phyloP scores from a whole-genome alignment of 2,113 vertebrate genomes.

The Eclectus roratus region DNA sequence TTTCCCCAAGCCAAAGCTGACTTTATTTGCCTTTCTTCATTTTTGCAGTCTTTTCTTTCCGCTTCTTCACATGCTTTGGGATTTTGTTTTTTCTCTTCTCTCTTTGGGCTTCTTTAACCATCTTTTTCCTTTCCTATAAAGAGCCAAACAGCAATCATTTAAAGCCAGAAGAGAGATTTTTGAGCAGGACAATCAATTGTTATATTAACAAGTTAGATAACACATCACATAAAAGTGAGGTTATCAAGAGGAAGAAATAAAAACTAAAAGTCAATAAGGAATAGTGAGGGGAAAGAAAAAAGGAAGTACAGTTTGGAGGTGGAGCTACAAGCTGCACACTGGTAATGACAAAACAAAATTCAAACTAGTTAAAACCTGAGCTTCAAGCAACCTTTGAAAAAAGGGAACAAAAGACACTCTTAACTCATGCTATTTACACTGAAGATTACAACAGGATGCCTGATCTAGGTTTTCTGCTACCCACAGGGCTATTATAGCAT shows the following conservation, averaged over 20 bases:
- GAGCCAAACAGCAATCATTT: not conserved
- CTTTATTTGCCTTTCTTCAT: constrained; percentile 86
- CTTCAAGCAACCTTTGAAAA: not conserved
- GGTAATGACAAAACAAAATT: not conserved
- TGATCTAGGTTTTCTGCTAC: not conserved
- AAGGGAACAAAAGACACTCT: not conserved
- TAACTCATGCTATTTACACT: not conserved
- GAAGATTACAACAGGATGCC: not conserved
- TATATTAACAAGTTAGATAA: not conserved
- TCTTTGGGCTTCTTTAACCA: constrained; percentile 90
- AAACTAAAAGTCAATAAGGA: not conserved
- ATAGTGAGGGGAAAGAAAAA: not conserved
- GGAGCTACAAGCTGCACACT: not conserved
- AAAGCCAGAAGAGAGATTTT: not conserved
- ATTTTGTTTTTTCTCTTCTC: constrained; percentile 90
- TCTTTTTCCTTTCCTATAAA: constrained; percentile 88
- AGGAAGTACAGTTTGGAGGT: not conserved
- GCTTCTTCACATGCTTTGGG: constrained; percentile 92
- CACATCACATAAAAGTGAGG: not conserved
- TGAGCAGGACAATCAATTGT: not conserved
- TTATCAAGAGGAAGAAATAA: not conserved
- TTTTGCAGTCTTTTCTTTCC: constrained; percentile 89
- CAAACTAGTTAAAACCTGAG: not conserved
- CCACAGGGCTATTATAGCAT: not conserved
- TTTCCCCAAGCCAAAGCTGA: not conserved